Conservation (phyloP, 2,113 vertebrate genomes). For the Sturnus vulgaris region DNA sequence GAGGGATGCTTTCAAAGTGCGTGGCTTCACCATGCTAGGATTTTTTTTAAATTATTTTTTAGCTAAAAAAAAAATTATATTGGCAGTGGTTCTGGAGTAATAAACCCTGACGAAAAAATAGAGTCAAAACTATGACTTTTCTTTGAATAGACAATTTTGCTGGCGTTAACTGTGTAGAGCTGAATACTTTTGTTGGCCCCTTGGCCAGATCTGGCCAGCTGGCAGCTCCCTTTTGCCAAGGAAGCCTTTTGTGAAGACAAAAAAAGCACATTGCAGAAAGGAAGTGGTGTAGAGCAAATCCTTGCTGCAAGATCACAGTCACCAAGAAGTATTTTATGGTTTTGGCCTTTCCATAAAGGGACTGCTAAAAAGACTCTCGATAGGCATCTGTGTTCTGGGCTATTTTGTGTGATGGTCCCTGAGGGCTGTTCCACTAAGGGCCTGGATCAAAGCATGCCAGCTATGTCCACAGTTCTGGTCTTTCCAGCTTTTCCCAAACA, state of each 20-base stretch:
- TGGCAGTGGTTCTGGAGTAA: slow-evolving; percentile 14
- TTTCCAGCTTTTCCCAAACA: not conserved
- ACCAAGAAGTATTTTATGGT: not conserved
- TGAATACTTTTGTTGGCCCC: slow-evolving; percentile 15
- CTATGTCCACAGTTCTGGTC: not conserved
- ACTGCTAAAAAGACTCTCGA: not conserved
- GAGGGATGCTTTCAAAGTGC: not conserved
- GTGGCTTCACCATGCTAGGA: not conserved
- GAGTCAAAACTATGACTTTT: slow-evolving; percentile 8
- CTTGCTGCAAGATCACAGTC: slow-evolving; percentile 22
- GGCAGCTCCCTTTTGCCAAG: slow-evolving; percentile 48
- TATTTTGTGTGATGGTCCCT: not conserved
- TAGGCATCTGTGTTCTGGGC: not conserved
- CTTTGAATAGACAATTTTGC: slow-evolving; percentile 35
- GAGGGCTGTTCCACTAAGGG: not conserved
- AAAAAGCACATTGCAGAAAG: not conserved
- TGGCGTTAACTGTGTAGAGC: not conserved
- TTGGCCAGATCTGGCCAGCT: slow-evolving; percentile 45
- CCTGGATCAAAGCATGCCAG: not conserved
- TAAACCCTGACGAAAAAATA: not conserved
- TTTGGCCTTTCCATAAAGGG: not conserved
- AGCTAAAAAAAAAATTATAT: not conserved
- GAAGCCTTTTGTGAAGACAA: slow-evolving; percentile 46
- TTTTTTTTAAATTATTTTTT: not conserved
- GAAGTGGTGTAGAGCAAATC: slow-evolving; percentile 23